A percentile compares a stretch with the other conserved stretches of the same genome.
These are phyloP conservation scores for Delphinus delphis DNA, from an alignment of 2,113 vertebrate species.

Conservation along the genomic window DNA sequence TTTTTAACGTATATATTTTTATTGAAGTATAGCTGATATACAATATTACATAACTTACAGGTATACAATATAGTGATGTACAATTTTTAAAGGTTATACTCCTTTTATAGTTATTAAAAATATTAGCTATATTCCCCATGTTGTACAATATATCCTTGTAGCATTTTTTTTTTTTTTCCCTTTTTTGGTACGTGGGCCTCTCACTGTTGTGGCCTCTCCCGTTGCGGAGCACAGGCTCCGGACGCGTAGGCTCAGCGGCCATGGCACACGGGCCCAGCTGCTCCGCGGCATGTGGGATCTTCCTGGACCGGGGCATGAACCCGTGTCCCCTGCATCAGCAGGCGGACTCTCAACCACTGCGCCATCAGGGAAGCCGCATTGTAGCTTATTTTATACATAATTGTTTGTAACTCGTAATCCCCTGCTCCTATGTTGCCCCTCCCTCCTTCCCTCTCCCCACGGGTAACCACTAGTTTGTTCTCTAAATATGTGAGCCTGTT, in stretches of 20 bases:
- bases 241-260: no score
- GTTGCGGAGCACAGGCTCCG: no score
- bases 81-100: neutral
- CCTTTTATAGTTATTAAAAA: neutral
- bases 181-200: no score
- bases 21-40: neutral
- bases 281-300: no score
- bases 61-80: neutral
- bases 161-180: neutral
- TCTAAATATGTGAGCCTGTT: neutral
- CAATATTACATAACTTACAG: neutral
- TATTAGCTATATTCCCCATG: neutral
- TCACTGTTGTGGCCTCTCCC: no score
- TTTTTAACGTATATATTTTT: neutral
- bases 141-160: neutral
- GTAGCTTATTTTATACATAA: neutral
- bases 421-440: neutral
- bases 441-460: neutral
- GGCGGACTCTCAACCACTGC: no score
- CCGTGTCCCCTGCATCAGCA: no score
- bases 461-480: neutral
- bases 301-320: no score
- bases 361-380: no score
- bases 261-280: no score
- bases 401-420: neutral